Percentiles rank a stretch among this genome's conserved stretches.
These are phyloP conservation scores for Agrotis clavis DNA, from an alignment of 2,888 invertebrate genomes.

Conservation along the genomic window DNA sequence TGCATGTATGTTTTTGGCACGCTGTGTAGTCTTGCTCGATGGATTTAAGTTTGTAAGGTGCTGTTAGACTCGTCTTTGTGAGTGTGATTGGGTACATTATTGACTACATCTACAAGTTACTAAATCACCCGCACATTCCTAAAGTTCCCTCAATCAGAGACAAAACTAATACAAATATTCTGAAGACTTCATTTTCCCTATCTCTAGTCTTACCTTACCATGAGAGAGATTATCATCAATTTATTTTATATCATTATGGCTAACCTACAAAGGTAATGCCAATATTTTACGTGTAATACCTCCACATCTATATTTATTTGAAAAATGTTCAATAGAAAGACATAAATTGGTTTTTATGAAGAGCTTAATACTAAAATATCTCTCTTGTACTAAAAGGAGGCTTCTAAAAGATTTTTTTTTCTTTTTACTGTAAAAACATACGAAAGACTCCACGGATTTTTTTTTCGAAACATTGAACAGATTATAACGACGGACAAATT, in stretches of 20 bases:
- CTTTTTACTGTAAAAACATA: background rate
- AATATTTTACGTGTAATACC: slow-evolving; percentile 43
- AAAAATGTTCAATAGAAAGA: slow-evolving; percentile 20
- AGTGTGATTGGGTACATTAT: too few species aligned
- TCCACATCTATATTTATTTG: slow-evolving; percentile 9
- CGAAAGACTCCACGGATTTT: background rate
- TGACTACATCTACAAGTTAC: background rate
- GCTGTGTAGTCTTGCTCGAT: too few species aligned
- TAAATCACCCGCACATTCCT: background rate
- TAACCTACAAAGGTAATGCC: slow-evolving; percentile 17
- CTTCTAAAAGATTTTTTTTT: background rate
- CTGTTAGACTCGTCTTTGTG: too few species aligned
- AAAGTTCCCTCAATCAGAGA: background rate
- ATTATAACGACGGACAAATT: background rate
- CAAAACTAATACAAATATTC: background rate
- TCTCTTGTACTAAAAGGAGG: background rate
- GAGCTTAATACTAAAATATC: background rate
- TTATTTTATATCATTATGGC: slow-evolving; percentile 15
- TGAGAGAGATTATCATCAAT: slow-evolving; percentile 9
- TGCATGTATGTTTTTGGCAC: too few species aligned
- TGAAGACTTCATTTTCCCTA: background rate
- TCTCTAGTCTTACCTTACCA: background rate
- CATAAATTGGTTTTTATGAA: slow-evolving; percentile 8
- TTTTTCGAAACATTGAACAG: background rate
- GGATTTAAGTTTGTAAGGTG: too few species aligned